These are phyloP conservation scores for Phymorhynchus buccinoides DNA, from an alignment of 1,140 invertebrate species.

Conservation along the genomic window DNA sequence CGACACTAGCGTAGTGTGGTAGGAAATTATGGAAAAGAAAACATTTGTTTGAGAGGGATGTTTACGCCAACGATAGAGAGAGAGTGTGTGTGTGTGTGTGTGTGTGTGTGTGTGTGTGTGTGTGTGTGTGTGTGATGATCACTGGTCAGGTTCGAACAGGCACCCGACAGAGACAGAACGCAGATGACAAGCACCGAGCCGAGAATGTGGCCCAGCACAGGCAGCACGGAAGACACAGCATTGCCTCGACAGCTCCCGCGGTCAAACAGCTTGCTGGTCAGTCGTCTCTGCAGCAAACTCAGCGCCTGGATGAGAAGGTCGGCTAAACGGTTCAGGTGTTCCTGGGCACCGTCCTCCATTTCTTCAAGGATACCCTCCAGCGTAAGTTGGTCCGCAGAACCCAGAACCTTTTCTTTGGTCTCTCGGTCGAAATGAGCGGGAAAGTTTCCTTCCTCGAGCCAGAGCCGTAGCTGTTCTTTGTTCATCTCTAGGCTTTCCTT, in stretches of 20 bases:
- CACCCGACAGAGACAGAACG: not conserved
- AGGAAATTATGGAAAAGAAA: too few relatives aligned
- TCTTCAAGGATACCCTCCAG: not conserved
- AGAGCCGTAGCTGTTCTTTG: not conserved
- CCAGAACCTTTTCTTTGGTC: not conserved
- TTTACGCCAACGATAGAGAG: too few relatives aligned
- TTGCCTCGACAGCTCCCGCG: not conserved
- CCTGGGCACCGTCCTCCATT: not conserved
- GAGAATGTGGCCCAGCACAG: slow-evolving; percentile 17
- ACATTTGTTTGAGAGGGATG: too few relatives aligned
- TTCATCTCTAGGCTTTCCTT: not conserved
- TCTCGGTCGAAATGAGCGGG: too few relatives aligned
- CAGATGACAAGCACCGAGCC: not conserved
- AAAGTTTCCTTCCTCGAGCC: not conserved
- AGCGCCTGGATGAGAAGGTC: not conserved
- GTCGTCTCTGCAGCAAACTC: not conserved
- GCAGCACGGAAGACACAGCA: not conserved
- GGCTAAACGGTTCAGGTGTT: not conserved
- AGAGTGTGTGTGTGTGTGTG: too few relatives aligned
- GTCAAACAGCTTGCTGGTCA: slow-evolving; percentile 15
- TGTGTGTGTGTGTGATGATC: too few relatives aligned
- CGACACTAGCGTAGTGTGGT: too few relatives aligned
- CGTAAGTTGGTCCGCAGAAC: not conserved
- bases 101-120: too few relatives aligned
- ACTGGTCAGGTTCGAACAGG: not conserved